Percentiles rank a stretch among this genome's conserved stretches.
These are phyloP conservation scores for Podarcis muralis DNA, from an alignment of 2,113 vertebrate species.

Conservation along the genomic window DNA sequence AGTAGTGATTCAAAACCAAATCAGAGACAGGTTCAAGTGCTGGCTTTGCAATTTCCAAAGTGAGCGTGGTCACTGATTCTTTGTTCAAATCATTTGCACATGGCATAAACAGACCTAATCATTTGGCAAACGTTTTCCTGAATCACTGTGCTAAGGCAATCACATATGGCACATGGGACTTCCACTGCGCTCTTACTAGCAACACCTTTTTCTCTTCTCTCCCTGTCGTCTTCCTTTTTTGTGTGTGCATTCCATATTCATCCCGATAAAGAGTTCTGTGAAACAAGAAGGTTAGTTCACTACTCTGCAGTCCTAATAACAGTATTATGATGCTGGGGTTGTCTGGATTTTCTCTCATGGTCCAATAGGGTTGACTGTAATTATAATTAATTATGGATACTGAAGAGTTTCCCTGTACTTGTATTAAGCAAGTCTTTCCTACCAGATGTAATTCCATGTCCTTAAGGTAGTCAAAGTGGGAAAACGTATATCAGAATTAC, in stretches of 20 bases:
- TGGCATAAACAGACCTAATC: not conserved
- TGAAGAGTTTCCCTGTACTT: not conserved
- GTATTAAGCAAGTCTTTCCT: not conserved
- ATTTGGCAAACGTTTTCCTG: not conserved
- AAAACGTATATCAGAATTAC: not conserved
- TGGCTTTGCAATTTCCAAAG: not conserved
- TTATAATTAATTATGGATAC: not conserved
- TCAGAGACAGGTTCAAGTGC: not conserved
- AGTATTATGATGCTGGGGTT: not conserved
- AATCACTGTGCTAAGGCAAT: not conserved
- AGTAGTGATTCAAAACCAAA: not conserved
- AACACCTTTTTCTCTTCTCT: not conserved
- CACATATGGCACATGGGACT: not conserved
- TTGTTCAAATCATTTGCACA: not conserved
- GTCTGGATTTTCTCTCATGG: not conserved
- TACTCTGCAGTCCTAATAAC: not conserved
- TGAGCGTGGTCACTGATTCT: not conserved
- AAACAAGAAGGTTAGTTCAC: not conserved
- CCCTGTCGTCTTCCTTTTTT: not conserved
- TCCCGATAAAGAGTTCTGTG: not conserved
- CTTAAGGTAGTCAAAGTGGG: not conserved
- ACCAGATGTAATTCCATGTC: not conserved
- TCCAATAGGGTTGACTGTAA: not conserved
- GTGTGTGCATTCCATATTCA: not conserved
- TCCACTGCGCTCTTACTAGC: not conserved